phyloP scores from a whole-genome alignment of 2,797 vertebrate genomes.

The Rhynchotus rufescens region DNA sequence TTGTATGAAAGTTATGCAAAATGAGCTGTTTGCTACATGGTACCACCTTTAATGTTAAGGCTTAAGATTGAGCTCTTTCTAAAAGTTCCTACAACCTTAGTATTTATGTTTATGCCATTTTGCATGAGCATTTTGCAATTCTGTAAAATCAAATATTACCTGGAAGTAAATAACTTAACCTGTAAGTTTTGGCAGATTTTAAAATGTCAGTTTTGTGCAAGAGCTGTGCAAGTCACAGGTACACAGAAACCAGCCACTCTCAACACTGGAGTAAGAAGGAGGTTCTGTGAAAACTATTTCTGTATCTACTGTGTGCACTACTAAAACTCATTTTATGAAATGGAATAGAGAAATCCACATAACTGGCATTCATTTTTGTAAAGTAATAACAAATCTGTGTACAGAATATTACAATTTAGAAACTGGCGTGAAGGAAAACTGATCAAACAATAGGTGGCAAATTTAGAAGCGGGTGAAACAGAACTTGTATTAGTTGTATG shows the following conservation, averaged over 20 bases:
- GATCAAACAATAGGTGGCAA: neutral
- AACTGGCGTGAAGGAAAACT: neutral
- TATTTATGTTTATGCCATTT: neutral
- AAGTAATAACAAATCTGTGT: neutral
- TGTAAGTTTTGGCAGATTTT: neutral
- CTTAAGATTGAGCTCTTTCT: neutral
- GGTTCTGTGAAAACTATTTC: neutral
- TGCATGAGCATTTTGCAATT: neutral
- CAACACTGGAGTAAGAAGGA: neutral
- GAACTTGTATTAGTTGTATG: neutral
- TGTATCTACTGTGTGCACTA: neutral
- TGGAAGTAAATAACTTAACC: neutral
- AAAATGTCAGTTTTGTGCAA: neutral
- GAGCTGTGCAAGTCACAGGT: neutral
- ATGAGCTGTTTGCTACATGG: rapidly evolving
- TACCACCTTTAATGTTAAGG: neutral
- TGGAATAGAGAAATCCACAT: neutral
- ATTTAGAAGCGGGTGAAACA: neutral
- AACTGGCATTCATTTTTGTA: neutral
- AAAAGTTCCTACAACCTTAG: neutral
- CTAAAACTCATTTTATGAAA: neutral
- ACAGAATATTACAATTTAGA: neutral
- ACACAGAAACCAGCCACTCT: neutral
- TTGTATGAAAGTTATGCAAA: neutral
- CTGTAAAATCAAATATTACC: neutral